These are phyloP conservation scores for Latrodectus hesperus DNA, from an alignment of 2,888 invertebrate genomes.

Conservation along the genomic window DNA sequence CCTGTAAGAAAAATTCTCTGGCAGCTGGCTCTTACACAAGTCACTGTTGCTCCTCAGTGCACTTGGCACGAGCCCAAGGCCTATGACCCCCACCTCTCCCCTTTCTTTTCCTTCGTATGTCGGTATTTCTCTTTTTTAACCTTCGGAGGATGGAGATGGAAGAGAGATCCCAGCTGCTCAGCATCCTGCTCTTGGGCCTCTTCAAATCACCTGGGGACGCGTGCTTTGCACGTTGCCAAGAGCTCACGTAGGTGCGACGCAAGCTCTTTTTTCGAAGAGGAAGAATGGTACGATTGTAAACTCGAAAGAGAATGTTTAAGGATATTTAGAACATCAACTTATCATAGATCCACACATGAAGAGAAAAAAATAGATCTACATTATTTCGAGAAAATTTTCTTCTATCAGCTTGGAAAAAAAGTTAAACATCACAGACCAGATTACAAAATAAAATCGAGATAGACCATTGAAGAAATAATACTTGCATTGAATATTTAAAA, in stretches of 20 bases:
- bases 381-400: too few relatives aligned
- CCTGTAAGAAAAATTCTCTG: not conserved
- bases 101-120: slow-evolving; percentile 37
- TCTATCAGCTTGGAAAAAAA: too few relatives aligned
- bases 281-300: slow-evolving; percentile 14
- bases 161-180: slow-evolving; percentile 67
- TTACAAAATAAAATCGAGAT: too few relatives aligned
- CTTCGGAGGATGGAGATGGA: slow-evolving; percentile 63
- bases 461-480: not conserved
- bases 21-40: slow-evolving; percentile 54
- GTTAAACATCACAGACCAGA: too few relatives aligned
- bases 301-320: not conserved
- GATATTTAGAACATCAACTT: slow-evolving; percentile 2
- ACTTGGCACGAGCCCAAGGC: slow-evolving; percentile 61
- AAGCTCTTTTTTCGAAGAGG: not conserved
- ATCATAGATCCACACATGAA: not conserved
- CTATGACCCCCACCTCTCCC: slow-evolving; percentile 44
- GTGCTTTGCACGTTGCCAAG: slow-evolving; percentile 48
- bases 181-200: slow-evolving; percentile 63
- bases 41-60: slow-evolving; percentile 58
- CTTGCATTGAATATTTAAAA: not conserved
- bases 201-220: slow-evolving; percentile 49
- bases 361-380: not conserved
- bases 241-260: slow-evolving; percentile 48
- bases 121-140: slow-evolving; percentile 57